Evolutionary conservation across 2,113 vertebrate genomes (phyloP), one percentile per base, ranked within the genome.

Genomic region (Odocoileus hemionus): DNA sequence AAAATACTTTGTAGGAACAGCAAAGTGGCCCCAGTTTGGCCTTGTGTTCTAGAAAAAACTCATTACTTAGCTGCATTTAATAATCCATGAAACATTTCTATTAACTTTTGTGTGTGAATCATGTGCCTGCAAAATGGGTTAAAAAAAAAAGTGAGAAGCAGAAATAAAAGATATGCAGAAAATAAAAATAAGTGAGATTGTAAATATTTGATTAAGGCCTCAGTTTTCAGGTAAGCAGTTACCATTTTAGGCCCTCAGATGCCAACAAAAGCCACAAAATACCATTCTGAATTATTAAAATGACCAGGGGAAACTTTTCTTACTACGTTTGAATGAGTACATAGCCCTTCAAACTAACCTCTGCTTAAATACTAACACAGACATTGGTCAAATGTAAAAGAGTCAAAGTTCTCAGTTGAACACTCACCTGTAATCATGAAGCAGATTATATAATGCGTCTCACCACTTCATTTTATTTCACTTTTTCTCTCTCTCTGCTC

Each of bases 191-290:
- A 96, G 79, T 86, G 54, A 88, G 28, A 90, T 88, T 54, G 74
- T 98, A 97, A 98, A 98, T 98, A 98, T 97, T 98, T 96, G 89
- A 98, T 97, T 84, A 90, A 97, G 94, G 26, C n/a, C 54, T 98
- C 91, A 87, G 76, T 95, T 96, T 97, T 89, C 86, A 95, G 94
- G 96, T 97, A 96, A 95, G 93, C 33, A 86, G 86, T 95, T 94
- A 96, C 58, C 23, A 86, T 55, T 33, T 47, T 79, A 64, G 64
- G 70, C 50, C 88, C 70, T 95, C 83, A 26, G 58, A 91, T 23
- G 28, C 61, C 83, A 93, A 57, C 17, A 79, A n/a, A 95, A 91
- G 43, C 45, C 79, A 80, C 67, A 82, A 88, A 97, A 95, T 33
- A 78, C 25, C 7, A n/a, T 88, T 84, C 70, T 97, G 89, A 97